Evolutionary conservation across 2,888 invertebrate genomes (phyloP), one percentile per base, ranked within the genome.

Genomic region (Apodemia duryi): DNA sequence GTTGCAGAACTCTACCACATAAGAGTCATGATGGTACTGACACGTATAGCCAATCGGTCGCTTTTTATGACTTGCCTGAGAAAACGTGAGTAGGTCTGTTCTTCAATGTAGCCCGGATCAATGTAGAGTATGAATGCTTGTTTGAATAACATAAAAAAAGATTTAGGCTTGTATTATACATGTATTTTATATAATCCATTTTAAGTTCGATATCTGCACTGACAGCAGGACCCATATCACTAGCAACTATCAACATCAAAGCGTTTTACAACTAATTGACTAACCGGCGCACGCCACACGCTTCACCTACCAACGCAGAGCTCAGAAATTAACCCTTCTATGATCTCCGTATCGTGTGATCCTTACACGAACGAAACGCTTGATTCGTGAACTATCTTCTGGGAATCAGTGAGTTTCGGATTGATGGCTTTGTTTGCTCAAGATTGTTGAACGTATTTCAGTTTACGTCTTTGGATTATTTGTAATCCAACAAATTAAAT

Each of bases 221-320:
- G 69, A 67, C 70, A 72, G 70, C 67, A 52, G 61, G 29, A 72
- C 71, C 74, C 72, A 73, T 71, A 72, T 73, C 72, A 69, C 68
- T 71, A 71, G 73, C 73, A 73, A 74, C 73, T 73, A 74, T 72
- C 65, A 71, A 72, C 72, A 68, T 75, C 74, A 75, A 75, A 75
- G 74, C 70, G 65, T 65, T 57, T 57, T 67, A 54, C 66, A 68
- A 71, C 69, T 75, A 75, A 75, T 75, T 72, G 74, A 75, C 72
- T 73, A 68, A 69, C 70, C 69, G 67, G 67, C 67, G 65, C 67
- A 68, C 73, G 72, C 69, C 64, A 63, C 32, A 57, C 67, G 70
- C 64, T 68, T 69, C 57, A 63, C 61, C 66, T 66, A 64, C 67
- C 66, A 66, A 67, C 67, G 65, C 68, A 67, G 68, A 67, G 67